These are phyloP conservation scores for Encarsia formosa DNA, from an alignment of 2,888 invertebrate species.

Conservation along the genomic window DNA sequence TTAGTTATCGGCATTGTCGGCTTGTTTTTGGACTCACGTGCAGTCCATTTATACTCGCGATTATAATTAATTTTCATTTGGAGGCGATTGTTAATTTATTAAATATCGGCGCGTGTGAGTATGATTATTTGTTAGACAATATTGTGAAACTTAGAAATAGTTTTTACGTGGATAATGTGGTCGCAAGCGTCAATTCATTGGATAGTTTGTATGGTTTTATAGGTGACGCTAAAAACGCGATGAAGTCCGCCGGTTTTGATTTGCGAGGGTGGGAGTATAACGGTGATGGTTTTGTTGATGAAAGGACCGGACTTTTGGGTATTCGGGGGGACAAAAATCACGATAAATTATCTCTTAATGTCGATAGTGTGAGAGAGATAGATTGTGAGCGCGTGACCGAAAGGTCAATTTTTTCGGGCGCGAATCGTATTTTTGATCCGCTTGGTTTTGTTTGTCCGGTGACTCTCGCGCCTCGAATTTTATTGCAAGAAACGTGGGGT, in stretches of 20 bases:
- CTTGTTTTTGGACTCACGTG: constrained; percentile 31
- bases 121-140: not conserved
- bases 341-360: not conserved
- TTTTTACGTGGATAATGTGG: constrained; percentile 8
- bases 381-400: not conserved
- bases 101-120: not conserved
- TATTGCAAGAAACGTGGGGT: constrained; percentile 3
- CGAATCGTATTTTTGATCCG: constrained; percentile 1
- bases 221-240: not conserved
- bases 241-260: not conserved
- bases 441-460: constrained; percentile 2
- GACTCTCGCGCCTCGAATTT: not conserved
- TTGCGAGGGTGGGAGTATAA: not conserved
- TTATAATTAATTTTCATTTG: constrained; percentile 1
- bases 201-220: not conserved
- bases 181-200: not conserved
- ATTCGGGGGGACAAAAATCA: not conserved
- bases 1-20: constrained; percentile 23
- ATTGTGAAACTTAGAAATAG: not conserved
- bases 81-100: not conserved
- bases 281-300: not conserved
- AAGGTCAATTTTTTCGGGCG: not conserved
- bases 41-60: constrained; percentile 10
- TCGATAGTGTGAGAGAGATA: not conserved
- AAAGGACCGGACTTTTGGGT: not conserved